phyloP scores from a whole-genome alignment of 2,797 vertebrate species.

The Schizothorax lantsangensis region DNA sequence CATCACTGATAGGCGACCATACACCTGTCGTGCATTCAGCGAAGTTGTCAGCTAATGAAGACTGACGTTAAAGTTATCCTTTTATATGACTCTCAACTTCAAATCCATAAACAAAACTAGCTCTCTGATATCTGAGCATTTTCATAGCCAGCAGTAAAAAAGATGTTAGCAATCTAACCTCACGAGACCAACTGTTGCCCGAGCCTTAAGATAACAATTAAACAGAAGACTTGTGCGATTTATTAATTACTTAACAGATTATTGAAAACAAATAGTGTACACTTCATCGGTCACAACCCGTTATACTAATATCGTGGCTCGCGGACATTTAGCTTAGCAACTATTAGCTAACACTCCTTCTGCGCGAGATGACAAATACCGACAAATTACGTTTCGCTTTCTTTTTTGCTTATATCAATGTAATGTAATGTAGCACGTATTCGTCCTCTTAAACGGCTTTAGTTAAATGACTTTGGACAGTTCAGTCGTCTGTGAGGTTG shows the following conservation, averaged over 20 bases:
- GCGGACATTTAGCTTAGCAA: slow-evolving; percentile 37
- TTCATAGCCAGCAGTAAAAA: neutral
- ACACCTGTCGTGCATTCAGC: slow-evolving; percentile 2
- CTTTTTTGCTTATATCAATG: neutral
- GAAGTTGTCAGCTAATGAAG: neutral
- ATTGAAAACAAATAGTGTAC: neutral
- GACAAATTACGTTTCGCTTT: neutral
- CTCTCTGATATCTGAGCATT: neutral
- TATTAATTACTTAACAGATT: neutral
- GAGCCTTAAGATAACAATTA: neutral
- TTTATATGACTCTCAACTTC: neutral
- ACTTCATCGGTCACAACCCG: neutral
- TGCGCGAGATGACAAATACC: neutral
- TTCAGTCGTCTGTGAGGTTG: neutral
- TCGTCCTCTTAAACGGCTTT: neutral
- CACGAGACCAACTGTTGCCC: slow-evolving; percentile 44
- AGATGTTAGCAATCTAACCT: slow-evolving; percentile 7
- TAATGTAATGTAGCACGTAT: neutral
- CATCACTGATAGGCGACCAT: neutral
- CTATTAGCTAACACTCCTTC: neutral
- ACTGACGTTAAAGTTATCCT: neutral
- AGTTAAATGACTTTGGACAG: neutral
- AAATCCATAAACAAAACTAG: neutral
- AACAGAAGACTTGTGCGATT: too few species aligned
- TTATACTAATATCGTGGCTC: slow-evolving; percentile 18